Evolutionary conservation across 2,797 vertebrate genomes (phyloP).

Genomic region (Siniperca undulata): DNA sequence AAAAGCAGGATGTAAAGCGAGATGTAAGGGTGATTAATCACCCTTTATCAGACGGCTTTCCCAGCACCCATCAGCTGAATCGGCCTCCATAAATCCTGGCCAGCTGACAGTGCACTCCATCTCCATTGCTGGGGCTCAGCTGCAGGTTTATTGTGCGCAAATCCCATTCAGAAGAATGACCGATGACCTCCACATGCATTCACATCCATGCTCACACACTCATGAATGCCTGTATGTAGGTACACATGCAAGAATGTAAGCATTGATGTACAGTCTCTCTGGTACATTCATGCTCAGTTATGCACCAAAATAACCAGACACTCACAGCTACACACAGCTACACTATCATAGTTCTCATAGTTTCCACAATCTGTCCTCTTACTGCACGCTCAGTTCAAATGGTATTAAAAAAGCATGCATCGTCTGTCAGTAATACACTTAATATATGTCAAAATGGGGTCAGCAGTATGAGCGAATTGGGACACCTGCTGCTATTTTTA

Average conservation of each 20-base stretch:
- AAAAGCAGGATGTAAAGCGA: constrained; percentile 73
- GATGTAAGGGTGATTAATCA: constrained; percentile 87
- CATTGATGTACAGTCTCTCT: constrained; percentile 2
- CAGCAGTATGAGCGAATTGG: no score
- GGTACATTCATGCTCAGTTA: background rate
- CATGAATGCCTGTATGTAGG: constrained; percentile 13
- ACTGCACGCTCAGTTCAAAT: background rate
- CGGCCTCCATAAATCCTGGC: constrained; percentile 84
- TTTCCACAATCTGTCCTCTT: no score
- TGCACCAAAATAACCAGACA: background rate
- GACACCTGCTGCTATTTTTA: no score
- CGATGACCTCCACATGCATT: constrained; percentile 73
- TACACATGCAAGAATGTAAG: constrained; percentile 14
- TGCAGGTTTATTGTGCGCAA: constrained; percentile 87
- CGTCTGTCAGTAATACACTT: background rate
- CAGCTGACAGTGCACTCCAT: constrained; percentile 83
- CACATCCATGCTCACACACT: constrained; percentile 26
- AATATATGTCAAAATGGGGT: no score
- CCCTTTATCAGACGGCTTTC: constrained; percentile 85
- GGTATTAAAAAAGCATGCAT: background rate
- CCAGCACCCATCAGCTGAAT: constrained; percentile 85
- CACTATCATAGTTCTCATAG: no score
- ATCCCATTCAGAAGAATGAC: constrained; percentile 86
- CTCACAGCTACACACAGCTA: background rate
- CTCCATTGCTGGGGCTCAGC: constrained; percentile 82